Conservation (phyloP, 2,113 vertebrate species). For the Trogon surrucura region DNA sequence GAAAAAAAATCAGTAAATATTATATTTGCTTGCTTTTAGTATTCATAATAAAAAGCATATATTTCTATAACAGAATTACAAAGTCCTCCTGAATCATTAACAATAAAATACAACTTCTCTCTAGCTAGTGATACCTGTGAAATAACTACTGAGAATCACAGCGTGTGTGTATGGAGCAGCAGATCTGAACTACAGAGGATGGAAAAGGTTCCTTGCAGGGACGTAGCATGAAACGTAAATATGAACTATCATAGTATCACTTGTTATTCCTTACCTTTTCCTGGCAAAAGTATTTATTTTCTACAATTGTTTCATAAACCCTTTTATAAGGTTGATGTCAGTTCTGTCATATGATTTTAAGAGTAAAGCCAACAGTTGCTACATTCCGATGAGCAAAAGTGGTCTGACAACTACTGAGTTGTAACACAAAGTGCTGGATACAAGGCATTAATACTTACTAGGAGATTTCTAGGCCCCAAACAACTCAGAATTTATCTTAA, state of each 20-base stretch:
- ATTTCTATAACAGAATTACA: not conserved
- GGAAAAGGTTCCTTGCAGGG: not conserved
- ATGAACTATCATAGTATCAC: not conserved
- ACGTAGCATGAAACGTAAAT: not conserved
- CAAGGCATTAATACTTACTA: not conserved
- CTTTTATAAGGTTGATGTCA: not conserved
- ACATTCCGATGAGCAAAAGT: not conserved
- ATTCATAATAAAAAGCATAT: not conserved
- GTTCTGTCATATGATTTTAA: not conserved
- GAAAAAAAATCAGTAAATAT: not conserved
- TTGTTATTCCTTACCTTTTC: not conserved
- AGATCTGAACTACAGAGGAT: not conserved
- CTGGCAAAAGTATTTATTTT: not conserved
- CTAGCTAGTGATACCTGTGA: not conserved
- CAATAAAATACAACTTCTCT: not conserved
- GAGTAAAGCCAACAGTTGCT: not conserved
- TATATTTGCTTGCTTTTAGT: not conserved
- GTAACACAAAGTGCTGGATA: not conserved
- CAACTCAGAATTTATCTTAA: not conserved
- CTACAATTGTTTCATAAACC: not conserved
- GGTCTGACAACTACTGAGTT: not conserved
- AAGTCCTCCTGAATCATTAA: not conserved
- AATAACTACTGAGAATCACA: not conserved
- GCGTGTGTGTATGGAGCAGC: not conserved
- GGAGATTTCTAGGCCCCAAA: not conserved